Evolutionary conservation across 1,140 invertebrate species (phyloP).

Genomic region (Pogonus chalceus): DNA sequence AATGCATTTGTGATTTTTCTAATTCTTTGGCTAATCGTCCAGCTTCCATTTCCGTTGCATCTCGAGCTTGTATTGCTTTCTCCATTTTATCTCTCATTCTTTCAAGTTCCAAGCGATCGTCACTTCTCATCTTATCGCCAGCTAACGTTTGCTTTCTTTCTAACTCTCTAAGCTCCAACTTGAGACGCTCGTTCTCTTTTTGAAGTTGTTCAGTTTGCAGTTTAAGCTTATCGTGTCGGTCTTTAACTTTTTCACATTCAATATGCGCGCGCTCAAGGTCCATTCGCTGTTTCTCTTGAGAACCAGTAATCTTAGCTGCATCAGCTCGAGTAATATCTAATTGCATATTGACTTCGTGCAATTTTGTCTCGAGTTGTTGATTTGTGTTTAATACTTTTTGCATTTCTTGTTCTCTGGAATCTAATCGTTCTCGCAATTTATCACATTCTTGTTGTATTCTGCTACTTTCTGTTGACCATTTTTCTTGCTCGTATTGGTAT

Average conservation of each 20-base stretch:
- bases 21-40: slow-evolving; percentile 75
- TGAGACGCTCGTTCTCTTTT: slow-evolving; percentile 63
- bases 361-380: slow-evolving; percentile 61
- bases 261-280: slow-evolving; percentile 71
- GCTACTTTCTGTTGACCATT: slow-evolving; percentile 59
- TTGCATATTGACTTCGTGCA: slow-evolving; percentile 70
- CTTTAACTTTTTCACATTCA: slow-evolving; percentile 75
- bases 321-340: slow-evolving; percentile 68
- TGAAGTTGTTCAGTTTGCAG: slow-evolving; percentile 54
- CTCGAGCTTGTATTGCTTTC: slow-evolving; percentile 66
- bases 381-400: slow-evolving; percentile 55
- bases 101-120: slow-evolving; percentile 63
- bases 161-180: slow-evolving; percentile 56
- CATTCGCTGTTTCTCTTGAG: slow-evolving; percentile 64
- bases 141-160: slow-evolving; percentile 51
- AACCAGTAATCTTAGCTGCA: slow-evolving; percentile 55
- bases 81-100: slow-evolving; percentile 75
- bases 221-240: slow-evolving; percentile 73
- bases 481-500: slow-evolving; percentile 81
- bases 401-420: slow-evolving; percentile 53
- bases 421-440: slow-evolving; percentile 49
- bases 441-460: slow-evolving; percentile 50
- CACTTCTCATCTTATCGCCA: slow-evolving; percentile 49
- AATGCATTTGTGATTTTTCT: slow-evolving; percentile 72
- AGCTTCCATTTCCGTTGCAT: slow-evolving; percentile 74